Percentiles rank a stretch among this genome's conserved stretches.
These are phyloP conservation scores for Anoura caudifer DNA, from an alignment of 2,113 vertebrate species.

Conservation along the genomic window DNA sequence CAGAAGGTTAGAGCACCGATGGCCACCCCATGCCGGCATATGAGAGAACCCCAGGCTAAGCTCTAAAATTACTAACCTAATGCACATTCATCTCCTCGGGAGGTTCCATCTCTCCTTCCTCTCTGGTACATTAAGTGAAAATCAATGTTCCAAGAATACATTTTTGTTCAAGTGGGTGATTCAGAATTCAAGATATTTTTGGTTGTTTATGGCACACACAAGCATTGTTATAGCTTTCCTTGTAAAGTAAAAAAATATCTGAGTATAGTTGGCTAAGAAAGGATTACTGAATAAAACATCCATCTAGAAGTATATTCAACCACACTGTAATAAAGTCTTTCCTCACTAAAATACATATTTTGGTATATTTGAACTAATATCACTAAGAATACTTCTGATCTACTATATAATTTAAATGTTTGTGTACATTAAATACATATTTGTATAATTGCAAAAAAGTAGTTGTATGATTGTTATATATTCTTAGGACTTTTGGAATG, in stretches of 20 bases:
- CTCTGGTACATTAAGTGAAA: constrained; percentile 41
- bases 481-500: not conserved
- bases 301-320: not conserved
- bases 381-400: not conserved
- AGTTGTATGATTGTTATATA: not conserved
- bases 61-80: constrained; percentile 29
- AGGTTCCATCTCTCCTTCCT: not conserved
- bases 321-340: not conserved
- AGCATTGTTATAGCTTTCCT: not conserved
- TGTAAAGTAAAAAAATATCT: constrained; percentile 31
- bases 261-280: constrained; percentile 5
- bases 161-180: constrained; percentile 50
- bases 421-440: not conserved
- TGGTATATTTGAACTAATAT: not conserved
- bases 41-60: not conserved
- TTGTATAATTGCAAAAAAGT: not conserved
- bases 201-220: not conserved
- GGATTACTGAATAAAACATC: constrained; percentile 4
- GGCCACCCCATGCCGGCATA: not conserved
- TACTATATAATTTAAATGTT: not conserved
- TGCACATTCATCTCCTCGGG: not conserved
- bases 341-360: not conserved
- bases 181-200: constrained; percentile 45
- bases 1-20: not conserved
- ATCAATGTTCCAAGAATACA: constrained; percentile 52